These are phyloP conservation scores for Pissodes strobi DNA, from an alignment of 1,140 invertebrate genomes.

Conservation along the genomic window DNA sequence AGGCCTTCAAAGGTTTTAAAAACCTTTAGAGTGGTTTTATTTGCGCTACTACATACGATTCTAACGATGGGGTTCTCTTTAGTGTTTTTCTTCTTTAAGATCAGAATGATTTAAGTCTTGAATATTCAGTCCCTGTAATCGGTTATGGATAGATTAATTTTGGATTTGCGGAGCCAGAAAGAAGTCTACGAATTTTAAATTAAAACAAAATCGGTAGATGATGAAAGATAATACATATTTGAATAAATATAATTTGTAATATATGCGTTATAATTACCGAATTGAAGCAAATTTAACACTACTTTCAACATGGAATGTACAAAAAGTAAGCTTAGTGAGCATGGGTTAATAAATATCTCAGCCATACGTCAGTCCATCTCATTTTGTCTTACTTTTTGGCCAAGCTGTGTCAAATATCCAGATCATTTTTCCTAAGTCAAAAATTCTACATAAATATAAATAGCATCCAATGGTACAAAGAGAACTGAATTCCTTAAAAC, in stretches of 20 bases:
- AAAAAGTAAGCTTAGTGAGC: too few relatives aligned
- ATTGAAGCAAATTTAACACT: constrained; percentile 13
- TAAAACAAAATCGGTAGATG: neutral
- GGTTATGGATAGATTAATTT: too few relatives aligned
- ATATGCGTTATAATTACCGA: constrained; percentile 9
- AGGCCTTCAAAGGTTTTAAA: constrained; percentile 12
- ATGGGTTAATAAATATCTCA: too few relatives aligned
- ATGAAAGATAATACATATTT: too few relatives aligned
- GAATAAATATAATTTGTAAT: constrained; percentile 10
- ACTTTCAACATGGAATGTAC: neutral
- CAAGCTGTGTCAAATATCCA: neutral
- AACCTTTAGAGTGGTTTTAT: constrained; percentile 22
- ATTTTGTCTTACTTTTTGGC: neutral
- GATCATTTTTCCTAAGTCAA: constrained; percentile 10
- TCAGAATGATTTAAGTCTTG: constrained; percentile 18
- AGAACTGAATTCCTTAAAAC: constrained; percentile 25
- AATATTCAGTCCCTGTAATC: constrained; percentile 24
- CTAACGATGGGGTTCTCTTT: constrained; percentile 19
- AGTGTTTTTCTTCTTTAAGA: neutral
- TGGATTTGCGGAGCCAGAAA: too few relatives aligned
- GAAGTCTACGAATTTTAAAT: neutral
- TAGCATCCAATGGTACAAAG: neutral
- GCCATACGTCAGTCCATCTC: too few relatives aligned
- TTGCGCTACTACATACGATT: constrained; percentile 36
- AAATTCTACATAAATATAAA: constrained; percentile 6